A percentile compares a stretch with the other conserved stretches of the same genome.
These are phyloP conservation scores for Ostrea edulis DNA, from an alignment of 1,140 invertebrate genomes.

Conservation along the genomic window DNA sequence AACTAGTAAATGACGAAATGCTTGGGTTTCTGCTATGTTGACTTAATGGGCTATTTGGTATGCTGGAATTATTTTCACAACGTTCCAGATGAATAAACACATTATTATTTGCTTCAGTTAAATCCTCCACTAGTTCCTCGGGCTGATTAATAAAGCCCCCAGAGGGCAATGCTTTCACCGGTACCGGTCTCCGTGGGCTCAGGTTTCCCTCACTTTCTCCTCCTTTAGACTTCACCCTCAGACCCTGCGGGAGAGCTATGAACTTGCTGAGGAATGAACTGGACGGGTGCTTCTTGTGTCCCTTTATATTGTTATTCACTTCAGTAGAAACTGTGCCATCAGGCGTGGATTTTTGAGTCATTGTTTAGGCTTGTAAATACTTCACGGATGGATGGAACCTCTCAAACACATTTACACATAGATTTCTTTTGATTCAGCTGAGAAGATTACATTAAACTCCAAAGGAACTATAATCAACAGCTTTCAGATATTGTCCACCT, in stretches of 20 bases:
- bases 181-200: conserved; percentile 57
- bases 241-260: conserved; percentile 65
- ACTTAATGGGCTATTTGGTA: conserved; percentile 32
- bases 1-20: conserved; percentile 52
- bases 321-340: conserved; percentile 25
- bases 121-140: conserved; percentile 33
- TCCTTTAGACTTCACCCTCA: conserved; percentile 57
- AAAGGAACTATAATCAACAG: conserved; percentile 21
- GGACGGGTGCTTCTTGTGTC: conserved; percentile 22
- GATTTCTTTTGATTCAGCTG: conserved; percentile 28
- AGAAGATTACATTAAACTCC: conserved; percentile 14
- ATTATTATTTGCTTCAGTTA: conserved; percentile 45
- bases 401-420: neutral
- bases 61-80: conserved; percentile 46
- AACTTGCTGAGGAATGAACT: conserved; percentile 65
- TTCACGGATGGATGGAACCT: conserved; percentile 20
- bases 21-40: conserved; percentile 49
- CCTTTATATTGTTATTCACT: conserved; percentile 33
- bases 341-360: conserved; percentile 41
- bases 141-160: conserved; percentile 17
- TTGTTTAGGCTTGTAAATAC: conserved; percentile 27
- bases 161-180: conserved; percentile 62
- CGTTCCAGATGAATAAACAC: conserved; percentile 51
- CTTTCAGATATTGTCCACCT: neutral
- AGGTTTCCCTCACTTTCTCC: conserved; percentile 42